Evolutionary conservation across 1,140 invertebrate species (phyloP), one percentile per base, ranked within the genome.

Genomic region (Sarcophaga peregrina): DNA sequence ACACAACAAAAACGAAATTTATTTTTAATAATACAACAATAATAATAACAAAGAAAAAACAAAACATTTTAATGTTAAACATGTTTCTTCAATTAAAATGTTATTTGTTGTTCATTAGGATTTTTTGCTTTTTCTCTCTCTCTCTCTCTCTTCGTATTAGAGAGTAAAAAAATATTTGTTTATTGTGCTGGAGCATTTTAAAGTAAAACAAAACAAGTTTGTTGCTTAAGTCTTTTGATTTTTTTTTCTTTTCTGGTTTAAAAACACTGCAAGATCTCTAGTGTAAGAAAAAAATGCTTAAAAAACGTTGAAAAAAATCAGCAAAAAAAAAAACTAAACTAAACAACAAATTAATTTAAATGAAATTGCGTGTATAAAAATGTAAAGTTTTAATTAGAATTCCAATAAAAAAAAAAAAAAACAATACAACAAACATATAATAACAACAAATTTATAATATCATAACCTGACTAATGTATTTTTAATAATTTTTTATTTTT

Each of bases 191-290:
- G 4, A 37, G 25, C 25, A 37, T 37, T 37, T 37, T 37, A 37
- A 37, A 37, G 25, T 37, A 37, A 7, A 20, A 8, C 15, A 78
- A 78, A 47, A 37, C 76, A 84, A 86, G 87, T 88, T 89, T 81
- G 85, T 86, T 86, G 84, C 87, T 85, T 89, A 89, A 87, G 86
- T 89, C 87, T 89, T 89, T 89, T 80, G 87, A 85, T 84, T 88
- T 52, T 11, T 58, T 58, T 58, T 11, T 15, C 4, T 15, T 10
- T 6, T 58, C 13, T 58, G 6, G 5, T 58, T 58, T 15, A 54
- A 13, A 54, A 54, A 54, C 10, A 58, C 11, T 13, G n/a, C 9
- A 11, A 11, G 6, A 37, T 37, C 25, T 37, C 25, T 37, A 2
- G 25, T 37, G 25, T 2, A 37, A 4, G 4, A 4, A 37, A 37